A percentile compares a stretch with the other conserved stretches of the same genome.
These are phyloP conservation scores for Lateolabrax maculatus DNA, from an alignment of 2,797 vertebrate genomes.

Conservation along the genomic window DNA sequence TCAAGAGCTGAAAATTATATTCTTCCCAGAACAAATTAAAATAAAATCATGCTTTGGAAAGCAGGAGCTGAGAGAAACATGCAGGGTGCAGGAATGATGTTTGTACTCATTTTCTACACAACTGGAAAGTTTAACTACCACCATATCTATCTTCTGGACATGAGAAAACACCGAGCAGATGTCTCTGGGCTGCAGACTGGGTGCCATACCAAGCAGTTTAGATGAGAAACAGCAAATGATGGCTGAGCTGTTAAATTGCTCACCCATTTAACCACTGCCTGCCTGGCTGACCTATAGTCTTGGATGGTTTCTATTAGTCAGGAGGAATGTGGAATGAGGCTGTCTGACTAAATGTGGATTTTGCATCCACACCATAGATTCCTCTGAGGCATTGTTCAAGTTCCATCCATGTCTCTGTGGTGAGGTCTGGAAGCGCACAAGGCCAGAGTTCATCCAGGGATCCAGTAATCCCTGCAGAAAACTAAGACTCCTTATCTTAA, in stretches of 20 bases:
- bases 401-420: slow-evolving; percentile 69
- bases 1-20: background rate
- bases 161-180: slow-evolving; percentile 20
- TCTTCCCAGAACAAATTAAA: slow-evolving; percentile 29
- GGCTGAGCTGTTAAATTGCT: slow-evolving; percentile 24
- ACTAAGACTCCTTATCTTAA: slow-evolving; percentile 29
- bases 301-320: slow-evolving; percentile 59
- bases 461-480: slow-evolving; percentile 21
- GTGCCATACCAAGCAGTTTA: slow-evolving; percentile 4
- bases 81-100: background rate
- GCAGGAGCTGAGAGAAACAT: background rate
- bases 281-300: slow-evolving; percentile 46
- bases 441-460: slow-evolving; percentile 39
- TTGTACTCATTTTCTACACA: background rate
- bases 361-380: slow-evolving; percentile 70
- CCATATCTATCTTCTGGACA: background rate
- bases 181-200: background rate
- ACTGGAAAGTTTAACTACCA: slow-evolving; percentile 20
- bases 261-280: slow-evolving; percentile 35
- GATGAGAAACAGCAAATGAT: slow-evolving; percentile 31
- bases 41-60: background rate
- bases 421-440: slow-evolving; percentile 50
- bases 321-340: slow-evolving; percentile 68
- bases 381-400: slow-evolving; percentile 68
- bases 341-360: slow-evolving; percentile 74